Evolutionary conservation across 2,113 vertebrate genomes (phyloP).

Genomic region (Percopsis transmontana): DNA sequence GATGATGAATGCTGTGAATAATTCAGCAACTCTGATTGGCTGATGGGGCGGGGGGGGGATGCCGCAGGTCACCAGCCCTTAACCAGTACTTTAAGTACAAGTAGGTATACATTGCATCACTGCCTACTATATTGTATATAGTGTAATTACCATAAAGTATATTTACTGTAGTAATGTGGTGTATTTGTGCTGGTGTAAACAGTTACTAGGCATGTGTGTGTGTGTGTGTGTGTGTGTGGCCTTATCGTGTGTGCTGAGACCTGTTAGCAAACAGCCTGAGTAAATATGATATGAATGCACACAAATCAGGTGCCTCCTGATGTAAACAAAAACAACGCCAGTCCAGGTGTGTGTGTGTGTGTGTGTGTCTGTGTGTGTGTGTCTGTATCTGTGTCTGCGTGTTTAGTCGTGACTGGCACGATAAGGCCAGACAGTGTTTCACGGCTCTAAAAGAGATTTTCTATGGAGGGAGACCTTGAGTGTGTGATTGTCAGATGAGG

Average conservation of each 20-base stretch:
- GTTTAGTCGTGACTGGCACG: too few relatives aligned
- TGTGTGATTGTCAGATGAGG: too few relatives aligned
- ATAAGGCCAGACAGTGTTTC: too few relatives aligned
- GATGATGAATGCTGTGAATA: conserved; percentile 77
- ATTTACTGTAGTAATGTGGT: not conserved
- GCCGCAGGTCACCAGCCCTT: not conserved
- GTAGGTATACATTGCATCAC: not conserved
- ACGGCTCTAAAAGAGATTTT: too few relatives aligned
- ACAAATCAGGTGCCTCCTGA: too few relatives aligned
- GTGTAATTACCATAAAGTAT: not conserved
- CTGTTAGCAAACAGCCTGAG: conserved; percentile 61
- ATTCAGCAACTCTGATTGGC: conserved; percentile 74
- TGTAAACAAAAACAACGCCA: conserved; percentile 35
- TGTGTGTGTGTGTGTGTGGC: conserved; percentile 33
- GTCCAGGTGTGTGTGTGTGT: conserved; percentile 24
- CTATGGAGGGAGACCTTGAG: too few relatives aligned
- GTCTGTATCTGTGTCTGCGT: too few relatives aligned
- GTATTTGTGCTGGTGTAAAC: conserved; percentile 41
- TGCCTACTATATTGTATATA: not conserved
- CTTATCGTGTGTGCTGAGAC: conserved; percentile 60
- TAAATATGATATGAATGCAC: conserved; percentile 54
- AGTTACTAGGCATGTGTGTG: conserved; percentile 10
- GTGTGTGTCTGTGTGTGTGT: not conserved
- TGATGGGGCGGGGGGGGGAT: conserved; percentile 26
- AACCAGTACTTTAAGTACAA: not conserved